Conservation (phyloP, 2,888 invertebrate species). For the Drosophila bunnanda region DNA sequence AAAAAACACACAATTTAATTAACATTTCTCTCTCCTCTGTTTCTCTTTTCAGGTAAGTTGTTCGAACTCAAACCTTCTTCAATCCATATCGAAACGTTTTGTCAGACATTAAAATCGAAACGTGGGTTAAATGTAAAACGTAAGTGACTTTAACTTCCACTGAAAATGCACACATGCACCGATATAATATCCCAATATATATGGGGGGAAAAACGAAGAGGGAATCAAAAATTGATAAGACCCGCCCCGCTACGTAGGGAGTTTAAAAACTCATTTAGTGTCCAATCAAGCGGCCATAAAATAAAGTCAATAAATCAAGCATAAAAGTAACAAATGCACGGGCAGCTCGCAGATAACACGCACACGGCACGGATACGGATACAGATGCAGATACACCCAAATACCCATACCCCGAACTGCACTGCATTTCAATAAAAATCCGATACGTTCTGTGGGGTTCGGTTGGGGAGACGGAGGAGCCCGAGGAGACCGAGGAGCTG, state of each 20-base stretch:
- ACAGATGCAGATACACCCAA: slow-evolving; percentile 25
- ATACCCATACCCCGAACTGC: slow-evolving; percentile 37
- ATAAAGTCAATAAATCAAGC: slow-evolving; percentile 80
- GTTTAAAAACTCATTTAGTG: slow-evolving; percentile 78
- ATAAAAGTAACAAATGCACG: slow-evolving; percentile 82
- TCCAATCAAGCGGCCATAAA: slow-evolving; percentile 79
- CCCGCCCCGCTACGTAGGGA: slow-evolving; percentile 77
- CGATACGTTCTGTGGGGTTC: slow-evolving; percentile 66
- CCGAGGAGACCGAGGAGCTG: slow-evolving; percentile 7
- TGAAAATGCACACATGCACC: slow-evolving; percentile 19
- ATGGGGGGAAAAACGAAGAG: slow-evolving; percentile 15
- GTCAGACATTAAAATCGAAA: slow-evolving; percentile 67
- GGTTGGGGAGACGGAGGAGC: slow-evolving; percentile 7
- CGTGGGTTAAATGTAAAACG: slow-evolving; percentile 73
- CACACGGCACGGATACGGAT: slow-evolving; percentile 29
- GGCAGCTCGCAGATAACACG: slow-evolving; percentile 74
- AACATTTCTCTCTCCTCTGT: slow-evolving; percentile 55
- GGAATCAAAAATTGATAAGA: slow-evolving; percentile 70
- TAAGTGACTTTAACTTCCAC: slow-evolving; percentile 74
- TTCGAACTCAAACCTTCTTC: slow-evolving; percentile 38
- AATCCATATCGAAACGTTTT: slow-evolving; percentile 74
- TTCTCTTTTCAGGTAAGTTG: slow-evolving; percentile 73
- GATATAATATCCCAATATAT: slow-evolving; percentile 13
- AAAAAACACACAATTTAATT: slow-evolving; percentile 69
- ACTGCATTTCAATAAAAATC: slow-evolving; percentile 79